Conservation (phyloP, 2,113 vertebrate species). For the Okapia johnstoni region DNA sequence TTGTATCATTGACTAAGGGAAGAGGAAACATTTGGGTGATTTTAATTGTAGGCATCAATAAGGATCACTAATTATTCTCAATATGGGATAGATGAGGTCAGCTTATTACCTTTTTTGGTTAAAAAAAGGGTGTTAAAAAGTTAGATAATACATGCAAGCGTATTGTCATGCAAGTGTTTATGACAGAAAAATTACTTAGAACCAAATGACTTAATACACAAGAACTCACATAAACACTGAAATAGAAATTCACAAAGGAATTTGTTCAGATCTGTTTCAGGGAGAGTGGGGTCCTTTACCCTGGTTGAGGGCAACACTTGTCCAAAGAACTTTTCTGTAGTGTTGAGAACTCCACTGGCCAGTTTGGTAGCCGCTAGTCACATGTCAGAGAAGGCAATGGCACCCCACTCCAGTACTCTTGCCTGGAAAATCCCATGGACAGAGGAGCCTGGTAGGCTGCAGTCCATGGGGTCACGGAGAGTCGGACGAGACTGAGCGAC, state of each 20-base stretch:
- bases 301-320: neutral
- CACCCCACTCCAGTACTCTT: too few species aligned
- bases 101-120: neutral
- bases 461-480: too few species aligned
- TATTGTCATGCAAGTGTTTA: neutral
- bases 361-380: neutral
- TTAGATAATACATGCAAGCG: neutral
- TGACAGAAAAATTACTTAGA: neutral
- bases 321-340: neutral
- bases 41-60: neutral
- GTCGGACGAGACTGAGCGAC: too few species aligned
- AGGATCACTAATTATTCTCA: neutral
- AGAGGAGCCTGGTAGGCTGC: too few species aligned
- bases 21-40: neutral
- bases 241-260: neutral
- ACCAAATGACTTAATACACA: neutral
- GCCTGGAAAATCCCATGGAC: too few species aligned
- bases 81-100: neutral
- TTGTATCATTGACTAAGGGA: neutral
- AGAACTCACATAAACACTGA: neutral
- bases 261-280: neutral
- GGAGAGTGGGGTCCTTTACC: neutral
- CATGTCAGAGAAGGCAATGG: too few species aligned
- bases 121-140: slow-evolving; percentile 24
- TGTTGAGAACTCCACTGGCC: neutral